Evolutionary conservation across 2,888 invertebrate genomes (phyloP).

Genomic region (Carabus problematicus): DNA sequence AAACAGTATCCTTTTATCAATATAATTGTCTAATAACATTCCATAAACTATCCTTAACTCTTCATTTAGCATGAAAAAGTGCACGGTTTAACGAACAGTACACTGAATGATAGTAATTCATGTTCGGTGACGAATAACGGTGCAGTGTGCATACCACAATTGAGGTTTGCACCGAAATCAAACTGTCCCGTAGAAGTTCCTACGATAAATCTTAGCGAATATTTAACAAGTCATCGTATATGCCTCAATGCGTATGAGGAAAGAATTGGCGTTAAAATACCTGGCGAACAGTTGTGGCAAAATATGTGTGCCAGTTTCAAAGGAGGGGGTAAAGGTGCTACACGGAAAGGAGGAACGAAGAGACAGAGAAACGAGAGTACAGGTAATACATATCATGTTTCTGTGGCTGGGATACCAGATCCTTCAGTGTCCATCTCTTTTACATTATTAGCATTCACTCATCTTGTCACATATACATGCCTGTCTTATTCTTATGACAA

Average conservation of each 20-base stretch:
- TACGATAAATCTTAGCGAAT: slow-evolving; percentile 76
- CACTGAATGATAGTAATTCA: slow-evolving; percentile 5
- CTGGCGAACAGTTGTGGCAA: slow-evolving; percentile 60
- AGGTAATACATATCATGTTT: slow-evolving; percentile 45
- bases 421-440: slow-evolving; percentile 48
- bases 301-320: slow-evolving; percentile 52
- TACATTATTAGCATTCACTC: too few relatives aligned
- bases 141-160: background rate
- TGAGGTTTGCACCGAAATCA: slow-evolving; percentile 64
- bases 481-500: background rate
- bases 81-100: slow-evolving; percentile 6
- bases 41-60: slow-evolving; percentile 45
- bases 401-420: background rate
- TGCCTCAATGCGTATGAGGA: slow-evolving; percentile 80
- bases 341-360: slow-evolving; percentile 57
- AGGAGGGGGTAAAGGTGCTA: slow-evolving; percentile 51
- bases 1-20: slow-evolving; percentile 66
- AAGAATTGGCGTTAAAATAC: slow-evolving; percentile 67
- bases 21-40: background rate
- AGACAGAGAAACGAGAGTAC: slow-evolving; percentile 56
- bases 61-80: slow-evolving; percentile 51
- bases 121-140: background rate
- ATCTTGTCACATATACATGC: slow-evolving; percentile 12
- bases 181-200: slow-evolving; percentile 74
- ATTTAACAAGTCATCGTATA: slow-evolving; percentile 78